Conservation (phyloP, 2,888 invertebrate species). For the Chrysodeixis includens region DNA sequence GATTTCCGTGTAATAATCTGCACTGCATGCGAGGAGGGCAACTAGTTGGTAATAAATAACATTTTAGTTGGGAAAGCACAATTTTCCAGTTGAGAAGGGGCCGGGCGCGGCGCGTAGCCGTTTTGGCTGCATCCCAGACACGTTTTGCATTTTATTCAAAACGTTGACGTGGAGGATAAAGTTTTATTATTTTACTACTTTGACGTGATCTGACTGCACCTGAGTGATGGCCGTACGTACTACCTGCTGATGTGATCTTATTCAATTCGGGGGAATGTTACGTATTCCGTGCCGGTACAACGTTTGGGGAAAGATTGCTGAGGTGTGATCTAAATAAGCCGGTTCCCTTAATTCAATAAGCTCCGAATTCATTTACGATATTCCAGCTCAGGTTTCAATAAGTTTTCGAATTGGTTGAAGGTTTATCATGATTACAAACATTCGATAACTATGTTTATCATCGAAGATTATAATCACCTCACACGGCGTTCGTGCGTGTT, state of each 20-base stretch:
- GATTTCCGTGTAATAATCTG: constrained; percentile 55
- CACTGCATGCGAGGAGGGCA: constrained; percentile 46
- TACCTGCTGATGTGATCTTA: constrained; percentile 55
- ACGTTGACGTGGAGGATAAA: constrained; percentile 87
- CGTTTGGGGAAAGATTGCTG: constrained; percentile 51
- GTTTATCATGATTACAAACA: neutral
- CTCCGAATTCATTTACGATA: neutral
- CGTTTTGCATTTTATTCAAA: constrained; percentile 89
- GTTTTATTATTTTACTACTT: constrained; percentile 88
- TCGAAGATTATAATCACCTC: neutral
- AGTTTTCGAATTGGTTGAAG: too few relatives aligned
- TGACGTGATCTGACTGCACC: constrained; percentile 84
- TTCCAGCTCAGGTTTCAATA: too few relatives aligned
- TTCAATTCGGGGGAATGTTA: constrained; percentile 51
- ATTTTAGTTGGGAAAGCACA: constrained; percentile 57
- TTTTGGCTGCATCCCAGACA: constrained; percentile 87
- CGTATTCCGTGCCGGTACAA: constrained; percentile 17
- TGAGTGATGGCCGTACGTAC: constrained; percentile 61
- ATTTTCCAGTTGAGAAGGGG: constrained; percentile 59
- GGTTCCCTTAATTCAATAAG: neutral
- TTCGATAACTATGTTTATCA: neutral
- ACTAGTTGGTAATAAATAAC: constrained; percentile 54
- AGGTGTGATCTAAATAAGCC: neutral
- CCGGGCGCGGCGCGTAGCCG: constrained; percentile 64
- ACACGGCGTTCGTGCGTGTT: neutral